These are phyloP conservation scores for Edolisoma coerulescens DNA, from an alignment of 2,113 vertebrate species.

Conservation along the genomic window DNA sequence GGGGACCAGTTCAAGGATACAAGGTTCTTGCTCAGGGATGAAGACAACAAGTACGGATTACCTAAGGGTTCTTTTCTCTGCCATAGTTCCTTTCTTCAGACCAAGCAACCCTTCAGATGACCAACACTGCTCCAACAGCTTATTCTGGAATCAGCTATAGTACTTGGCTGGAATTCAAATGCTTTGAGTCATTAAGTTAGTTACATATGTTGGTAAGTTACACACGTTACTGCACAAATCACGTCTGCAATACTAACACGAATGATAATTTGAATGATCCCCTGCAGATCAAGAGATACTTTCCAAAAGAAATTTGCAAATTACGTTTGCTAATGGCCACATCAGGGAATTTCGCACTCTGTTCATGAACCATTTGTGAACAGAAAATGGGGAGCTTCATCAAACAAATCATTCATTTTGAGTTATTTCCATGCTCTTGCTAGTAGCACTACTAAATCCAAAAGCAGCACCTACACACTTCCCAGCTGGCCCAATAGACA, in stretches of 20 bases:
- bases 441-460: not conserved
- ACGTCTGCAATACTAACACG: not conserved
- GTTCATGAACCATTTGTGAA: not conserved
- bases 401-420: not conserved
- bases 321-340: not conserved
- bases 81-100: not conserved
- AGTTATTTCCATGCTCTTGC: not conserved
- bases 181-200: not conserved
- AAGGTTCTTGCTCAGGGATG: not conserved
- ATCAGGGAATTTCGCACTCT: not conserved
- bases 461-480: not conserved
- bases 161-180: not conserved
- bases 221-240: not conserved
- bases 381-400: not conserved
- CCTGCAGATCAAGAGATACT: not conserved
- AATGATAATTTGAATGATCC: not conserved
- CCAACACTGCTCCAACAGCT: not conserved
- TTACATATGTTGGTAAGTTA: not conserved
- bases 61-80: not conserved
- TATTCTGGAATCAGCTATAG: not conserved
- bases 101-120: not conserved
- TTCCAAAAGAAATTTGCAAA: not conserved
- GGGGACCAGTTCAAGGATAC: not conserved
- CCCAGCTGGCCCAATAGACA: not conserved
- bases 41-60: fast-evolving